phyloP scores from a whole-genome alignment of 2,888 invertebrate species.

The Eumerus sabulonum region DNA sequence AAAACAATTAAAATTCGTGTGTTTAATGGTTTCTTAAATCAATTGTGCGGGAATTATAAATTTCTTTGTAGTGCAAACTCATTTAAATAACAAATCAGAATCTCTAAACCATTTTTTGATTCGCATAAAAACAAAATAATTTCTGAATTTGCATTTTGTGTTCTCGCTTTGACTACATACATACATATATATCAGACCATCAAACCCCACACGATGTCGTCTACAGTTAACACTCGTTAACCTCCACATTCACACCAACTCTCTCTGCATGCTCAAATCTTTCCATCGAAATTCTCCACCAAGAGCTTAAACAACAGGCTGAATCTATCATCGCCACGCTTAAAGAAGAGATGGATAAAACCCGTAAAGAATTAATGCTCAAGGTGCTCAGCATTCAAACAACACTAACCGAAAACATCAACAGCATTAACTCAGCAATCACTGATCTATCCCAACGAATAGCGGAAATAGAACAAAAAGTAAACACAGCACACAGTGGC shows the following conservation, averaged over 20 bases:
- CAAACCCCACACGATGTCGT: slow-evolving; percentile 17
- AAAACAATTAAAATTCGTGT: slow-evolving; percentile 23
- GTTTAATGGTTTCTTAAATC: background rate
- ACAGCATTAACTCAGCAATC: slow-evolving; percentile 6
- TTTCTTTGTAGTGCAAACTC: background rate
- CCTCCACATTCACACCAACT: slow-evolving; percentile 9
- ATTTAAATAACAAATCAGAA: background rate
- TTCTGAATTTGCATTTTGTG: slow-evolving; percentile 13
- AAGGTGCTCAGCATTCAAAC: slow-evolving; percentile 3
- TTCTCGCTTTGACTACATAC: slow-evolving; percentile 10
- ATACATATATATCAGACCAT: background rate
- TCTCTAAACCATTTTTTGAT: background rate
- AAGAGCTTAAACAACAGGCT: background rate
- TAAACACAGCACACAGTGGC: background rate
- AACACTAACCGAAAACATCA: slow-evolving; percentile 14
- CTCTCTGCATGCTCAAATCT: slow-evolving; percentile 1
- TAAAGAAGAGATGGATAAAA: slow-evolving; percentile 18
- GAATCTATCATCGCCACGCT: slow-evolving; percentile 5
- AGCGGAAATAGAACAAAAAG: background rate
- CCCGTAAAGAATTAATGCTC: slow-evolving; percentile 9
- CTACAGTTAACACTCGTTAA: slow-evolving; percentile 2
- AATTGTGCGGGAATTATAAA: slow-evolving; percentile 12
- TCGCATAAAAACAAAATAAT: background rate
- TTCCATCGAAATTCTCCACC: slow-evolving; percentile 11
- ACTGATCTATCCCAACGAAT: background rate